phyloP scores from a whole-genome alignment of 1,140 invertebrate genomes.

The Meloidogyne chitwoodi region DNA sequence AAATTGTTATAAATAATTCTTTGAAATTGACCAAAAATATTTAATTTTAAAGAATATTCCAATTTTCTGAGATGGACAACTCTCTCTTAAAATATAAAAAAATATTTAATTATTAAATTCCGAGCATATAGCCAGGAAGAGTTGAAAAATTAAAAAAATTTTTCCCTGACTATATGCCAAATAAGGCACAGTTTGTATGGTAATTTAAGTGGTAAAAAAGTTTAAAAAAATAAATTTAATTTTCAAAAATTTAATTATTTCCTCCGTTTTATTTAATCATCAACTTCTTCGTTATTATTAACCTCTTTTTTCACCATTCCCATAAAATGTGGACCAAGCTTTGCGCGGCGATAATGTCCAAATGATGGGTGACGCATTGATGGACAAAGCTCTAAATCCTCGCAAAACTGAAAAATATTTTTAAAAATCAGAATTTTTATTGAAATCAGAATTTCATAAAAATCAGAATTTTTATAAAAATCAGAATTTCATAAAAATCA shows the following conservation, averaged over 20 bases:
- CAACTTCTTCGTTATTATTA: background rate
- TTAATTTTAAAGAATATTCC: too few relatives aligned
- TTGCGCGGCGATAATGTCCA: background rate
- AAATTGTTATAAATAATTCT: too few relatives aligned
- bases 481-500: background rate
- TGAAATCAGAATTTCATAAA: too few relatives aligned
- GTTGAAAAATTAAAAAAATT: background rate
- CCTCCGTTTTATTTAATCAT: background rate
- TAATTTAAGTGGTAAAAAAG: background rate
- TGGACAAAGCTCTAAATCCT: slow-evolving; percentile 47
- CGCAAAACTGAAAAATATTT: slow-evolving; percentile 44
- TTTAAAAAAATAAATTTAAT: background rate
- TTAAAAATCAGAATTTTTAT: background rate
- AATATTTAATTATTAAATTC: background rate
- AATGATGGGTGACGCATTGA: background rate
- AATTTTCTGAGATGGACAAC: too few relatives aligned
- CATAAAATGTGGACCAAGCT: background rate
- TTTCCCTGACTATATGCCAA: background rate
- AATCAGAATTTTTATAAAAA: background rate
- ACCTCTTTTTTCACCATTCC: background rate
- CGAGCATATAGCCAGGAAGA: background rate
- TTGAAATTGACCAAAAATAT: too few relatives aligned
- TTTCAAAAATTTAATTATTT: background rate
- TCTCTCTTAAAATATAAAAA: background rate
- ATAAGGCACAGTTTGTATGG: background rate